These are phyloP conservation scores for Poeciliopsis turneri DNA, from an alignment of 2,797 vertebrate species.

Conservation along the genomic window DNA sequence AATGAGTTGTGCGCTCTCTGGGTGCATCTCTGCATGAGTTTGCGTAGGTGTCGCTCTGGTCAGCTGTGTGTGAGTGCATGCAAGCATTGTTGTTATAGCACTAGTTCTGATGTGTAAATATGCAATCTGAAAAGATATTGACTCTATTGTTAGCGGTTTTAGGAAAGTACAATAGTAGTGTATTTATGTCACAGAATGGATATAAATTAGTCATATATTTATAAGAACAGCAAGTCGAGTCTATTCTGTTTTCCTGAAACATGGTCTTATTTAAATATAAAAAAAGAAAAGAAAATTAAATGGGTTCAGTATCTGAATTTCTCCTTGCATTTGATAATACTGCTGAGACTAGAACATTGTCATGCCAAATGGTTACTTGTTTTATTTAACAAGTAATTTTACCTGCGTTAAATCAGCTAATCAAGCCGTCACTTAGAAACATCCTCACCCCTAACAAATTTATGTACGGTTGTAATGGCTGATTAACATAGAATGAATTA, in stretches of 20 bases:
- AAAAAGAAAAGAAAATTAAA: not conserved
- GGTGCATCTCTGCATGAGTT: conserved; percentile 5
- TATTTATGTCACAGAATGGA: not conserved
- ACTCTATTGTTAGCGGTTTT: not conserved
- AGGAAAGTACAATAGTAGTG: not conserved
- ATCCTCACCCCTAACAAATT: not conserved
- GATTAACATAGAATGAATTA: conserved; percentile 22
- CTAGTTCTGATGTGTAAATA: not conserved
- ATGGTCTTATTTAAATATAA: not conserved
- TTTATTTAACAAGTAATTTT: conserved; percentile 52
- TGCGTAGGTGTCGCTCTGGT: conserved; percentile 12
- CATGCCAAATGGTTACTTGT: not conserved
- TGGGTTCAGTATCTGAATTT: conserved; percentile 4
- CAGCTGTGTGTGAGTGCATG: not conserved
- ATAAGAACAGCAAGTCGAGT: not conserved
- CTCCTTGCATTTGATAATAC: conserved; percentile 28
- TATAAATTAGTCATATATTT: not conserved
- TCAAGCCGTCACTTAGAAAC: conserved; percentile 41
- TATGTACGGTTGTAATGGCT: conserved; percentile 28
- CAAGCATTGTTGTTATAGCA: not conserved
- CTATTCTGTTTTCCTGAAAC: not conserved
- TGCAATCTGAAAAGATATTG: not conserved
- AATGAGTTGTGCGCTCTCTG: conserved; percentile 14
- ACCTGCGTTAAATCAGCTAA: conserved; percentile 52
- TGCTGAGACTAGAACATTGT: conserved; percentile 13